Evolutionary conservation across 2,113 vertebrate genomes (phyloP).

Genomic region (Ranitomeya imitator): DNA sequence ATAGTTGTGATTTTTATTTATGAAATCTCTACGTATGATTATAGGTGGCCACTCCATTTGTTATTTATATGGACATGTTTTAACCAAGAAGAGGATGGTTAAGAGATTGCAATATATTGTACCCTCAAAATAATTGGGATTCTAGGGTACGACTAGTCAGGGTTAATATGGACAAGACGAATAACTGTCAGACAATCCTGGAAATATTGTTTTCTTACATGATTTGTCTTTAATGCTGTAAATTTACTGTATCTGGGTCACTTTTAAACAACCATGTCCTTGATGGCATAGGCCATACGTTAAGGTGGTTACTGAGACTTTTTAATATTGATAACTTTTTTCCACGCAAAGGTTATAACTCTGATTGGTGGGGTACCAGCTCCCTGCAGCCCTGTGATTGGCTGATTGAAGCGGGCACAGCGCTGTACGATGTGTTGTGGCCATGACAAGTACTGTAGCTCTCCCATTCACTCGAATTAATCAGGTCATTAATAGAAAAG

Average conservation of each 20-base stretch:
- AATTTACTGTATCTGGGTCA: background rate
- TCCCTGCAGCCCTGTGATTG: no score
- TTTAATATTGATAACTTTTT: no score
- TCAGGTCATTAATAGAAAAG: no score
- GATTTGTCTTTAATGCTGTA: background rate
- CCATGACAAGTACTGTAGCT: no score
- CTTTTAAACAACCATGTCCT: background rate
- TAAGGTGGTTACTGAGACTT: no score
- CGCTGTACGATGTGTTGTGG: no score
- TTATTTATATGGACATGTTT: slow-evolving; percentile 86
- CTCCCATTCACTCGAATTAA: no score
- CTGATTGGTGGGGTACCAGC: no score
- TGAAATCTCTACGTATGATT: slow-evolving; percentile 77
- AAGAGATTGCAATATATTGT: slow-evolving; percentile 68
- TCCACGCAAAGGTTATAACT: no score
- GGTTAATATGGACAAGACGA: background rate
- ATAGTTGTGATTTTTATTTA: slow-evolving; percentile 87
- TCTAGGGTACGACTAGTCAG: slow-evolving; percentile 59
- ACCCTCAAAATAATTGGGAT: slow-evolving; percentile 57
- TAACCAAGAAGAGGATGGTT: slow-evolving; percentile 59
- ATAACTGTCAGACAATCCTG: slow-evolving; percentile 6
- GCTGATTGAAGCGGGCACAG: no score
- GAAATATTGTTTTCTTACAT: background rate
- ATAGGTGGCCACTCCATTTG: slow-evolving; percentile 74
- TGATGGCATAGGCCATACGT: background rate